Evolutionary conservation across 2,113 vertebrate genomes (phyloP).

Genomic region (Nesoenas mayeri): DNA sequence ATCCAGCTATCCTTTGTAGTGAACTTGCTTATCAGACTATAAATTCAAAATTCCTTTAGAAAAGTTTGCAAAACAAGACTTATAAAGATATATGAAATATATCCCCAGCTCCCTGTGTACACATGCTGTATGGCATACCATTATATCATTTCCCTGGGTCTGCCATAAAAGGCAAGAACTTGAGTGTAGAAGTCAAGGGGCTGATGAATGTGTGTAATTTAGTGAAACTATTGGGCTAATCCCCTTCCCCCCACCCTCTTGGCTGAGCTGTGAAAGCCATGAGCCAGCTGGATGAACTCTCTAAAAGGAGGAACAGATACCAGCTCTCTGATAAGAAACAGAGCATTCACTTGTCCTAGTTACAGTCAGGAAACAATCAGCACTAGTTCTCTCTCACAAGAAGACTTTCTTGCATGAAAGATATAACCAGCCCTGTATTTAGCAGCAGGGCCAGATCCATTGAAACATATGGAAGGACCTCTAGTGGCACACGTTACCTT

Average conservation of each 20-base stretch:
- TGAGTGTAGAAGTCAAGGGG: background rate
- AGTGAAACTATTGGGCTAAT: slow-evolving; percentile 26
- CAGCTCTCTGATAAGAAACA: slow-evolving; percentile 41
- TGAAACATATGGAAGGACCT: background rate
- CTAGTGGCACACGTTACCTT: background rate
- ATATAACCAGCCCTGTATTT: background rate
- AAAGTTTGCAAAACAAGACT: background rate
- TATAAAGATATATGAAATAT: background rate
- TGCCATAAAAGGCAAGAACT: slow-evolving; percentile 53
- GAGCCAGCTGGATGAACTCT: slow-evolving; percentile 44
- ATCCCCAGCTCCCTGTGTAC: background rate
- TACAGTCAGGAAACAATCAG: background rate
- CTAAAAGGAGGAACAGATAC: slow-evolving; percentile 13
- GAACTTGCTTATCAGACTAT: background rate
- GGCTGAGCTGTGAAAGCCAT: background rate
- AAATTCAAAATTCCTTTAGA: background rate
- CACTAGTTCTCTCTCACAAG: background rate
- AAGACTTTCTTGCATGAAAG: background rate
- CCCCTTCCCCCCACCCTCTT: background rate
- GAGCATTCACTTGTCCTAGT: slow-evolving; percentile 5
- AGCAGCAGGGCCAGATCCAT: background rate
- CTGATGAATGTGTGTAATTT: slow-evolving; percentile 41
- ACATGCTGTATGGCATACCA: background rate
- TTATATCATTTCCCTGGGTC: background rate
- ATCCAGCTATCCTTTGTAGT: background rate